Percentiles rank a stretch among this genome's conserved stretches.
These are phyloP conservation scores for Scrobipalpa costella DNA, from an alignment of 2,888 invertebrate species.

Conservation along the genomic window DNA sequence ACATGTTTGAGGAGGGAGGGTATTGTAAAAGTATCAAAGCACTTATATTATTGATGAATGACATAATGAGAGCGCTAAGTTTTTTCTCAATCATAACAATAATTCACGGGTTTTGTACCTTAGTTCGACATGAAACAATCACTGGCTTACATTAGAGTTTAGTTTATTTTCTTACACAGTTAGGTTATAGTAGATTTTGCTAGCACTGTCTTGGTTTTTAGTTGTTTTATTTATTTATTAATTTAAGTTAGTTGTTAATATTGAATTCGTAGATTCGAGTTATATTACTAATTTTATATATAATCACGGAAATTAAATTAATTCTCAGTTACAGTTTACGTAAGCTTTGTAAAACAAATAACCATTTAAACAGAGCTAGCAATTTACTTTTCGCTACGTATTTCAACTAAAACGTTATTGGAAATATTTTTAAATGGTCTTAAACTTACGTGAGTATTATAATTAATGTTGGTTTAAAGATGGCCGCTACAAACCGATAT, in stretches of 20 bases:
- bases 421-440: slow-evolving; percentile 4
- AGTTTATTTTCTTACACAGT: not conserved
- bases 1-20: slow-evolving; percentile 13
- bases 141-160: slow-evolving; percentile 33
- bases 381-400: slow-evolving; percentile 2
- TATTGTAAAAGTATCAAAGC: slow-evolving; percentile 49
- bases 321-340: no score
- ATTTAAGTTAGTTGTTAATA: no score
- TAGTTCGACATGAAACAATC: slow-evolving; percentile 37
- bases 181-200: not conserved
- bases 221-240: not conserved
- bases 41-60: slow-evolving; percentile 28
- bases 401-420: slow-evolving; percentile 11
- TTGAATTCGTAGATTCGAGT: no score
- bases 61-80: slow-evolving; percentile 48
- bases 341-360: no score
- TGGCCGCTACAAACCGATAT: slow-evolving; percentile 15
- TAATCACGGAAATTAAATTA: no score
- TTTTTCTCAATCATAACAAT: not conserved
- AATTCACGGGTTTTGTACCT: slow-evolving; percentile 66
- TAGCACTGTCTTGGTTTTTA: not conserved
- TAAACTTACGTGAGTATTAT: slow-evolving; percentile 14
- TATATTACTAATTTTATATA: no score
- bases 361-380: not conserved
- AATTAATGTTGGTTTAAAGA: not conserved